Conservation (phyloP, 2,888 invertebrate genomes). For the Coleophora flavipennella region DNA sequence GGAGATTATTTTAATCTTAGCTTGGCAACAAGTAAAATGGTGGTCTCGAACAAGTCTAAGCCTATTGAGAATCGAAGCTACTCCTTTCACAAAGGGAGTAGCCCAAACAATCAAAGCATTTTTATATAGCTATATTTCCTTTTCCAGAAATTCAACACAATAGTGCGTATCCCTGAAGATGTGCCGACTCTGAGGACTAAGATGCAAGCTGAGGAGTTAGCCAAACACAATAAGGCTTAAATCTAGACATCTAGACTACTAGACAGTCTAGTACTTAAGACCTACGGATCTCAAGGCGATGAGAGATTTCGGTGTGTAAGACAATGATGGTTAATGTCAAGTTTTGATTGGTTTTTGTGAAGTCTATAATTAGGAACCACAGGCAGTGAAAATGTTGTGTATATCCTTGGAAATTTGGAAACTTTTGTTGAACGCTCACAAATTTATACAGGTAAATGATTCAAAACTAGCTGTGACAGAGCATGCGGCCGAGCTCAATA, state of each 20-base stretch:
- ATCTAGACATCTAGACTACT: constrained; percentile 4
- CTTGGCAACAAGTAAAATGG: too few species aligned
- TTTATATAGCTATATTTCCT: neutral
- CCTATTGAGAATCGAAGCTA: too few species aligned
- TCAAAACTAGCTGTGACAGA: too few species aligned
- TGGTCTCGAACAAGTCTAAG: too few species aligned
- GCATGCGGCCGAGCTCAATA: too few species aligned
- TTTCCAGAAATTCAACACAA: constrained; percentile 84
- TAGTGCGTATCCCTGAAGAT: constrained; percentile 89
- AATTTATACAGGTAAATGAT: too few species aligned
- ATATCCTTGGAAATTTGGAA: too few species aligned
- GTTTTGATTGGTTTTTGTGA: neutral
- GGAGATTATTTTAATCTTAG: too few species aligned
- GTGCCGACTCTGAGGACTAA: constrained; percentile 83
- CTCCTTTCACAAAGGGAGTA: too few species aligned
- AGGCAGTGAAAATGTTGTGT: neutral
- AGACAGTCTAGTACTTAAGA: constrained; percentile 13
- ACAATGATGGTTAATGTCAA: neutral
- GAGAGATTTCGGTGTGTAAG: constrained; percentile 4
- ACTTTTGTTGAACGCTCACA: too few species aligned
- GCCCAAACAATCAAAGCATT: neutral
- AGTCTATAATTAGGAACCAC: neutral
- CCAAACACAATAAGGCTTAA: constrained; percentile 47
- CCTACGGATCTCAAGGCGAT: constrained; percentile 22
- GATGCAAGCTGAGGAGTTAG: constrained; percentile 77